Conservation (phyloP, 2,113 vertebrate species). For the Heterocephalus glaber region DNA sequence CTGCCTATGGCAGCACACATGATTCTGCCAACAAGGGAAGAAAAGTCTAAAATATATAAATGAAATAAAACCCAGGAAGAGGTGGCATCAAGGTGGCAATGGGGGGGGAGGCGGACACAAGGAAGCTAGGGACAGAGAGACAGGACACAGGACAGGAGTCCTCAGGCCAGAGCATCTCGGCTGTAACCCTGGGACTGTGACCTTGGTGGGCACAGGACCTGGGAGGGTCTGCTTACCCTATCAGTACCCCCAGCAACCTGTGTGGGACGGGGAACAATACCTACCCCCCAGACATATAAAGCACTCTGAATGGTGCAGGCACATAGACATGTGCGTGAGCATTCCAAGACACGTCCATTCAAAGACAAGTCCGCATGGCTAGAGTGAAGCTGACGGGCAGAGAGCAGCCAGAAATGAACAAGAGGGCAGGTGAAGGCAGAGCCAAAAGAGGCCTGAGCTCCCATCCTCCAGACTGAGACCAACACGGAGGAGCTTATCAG, state of each 20-base stretch:
- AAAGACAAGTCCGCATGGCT: accelerated
- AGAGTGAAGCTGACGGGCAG: neutral
- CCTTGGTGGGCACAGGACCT: accelerated
- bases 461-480: neutral
- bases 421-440: neutral
- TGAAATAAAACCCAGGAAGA: neutral
- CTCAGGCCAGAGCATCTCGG: neutral
- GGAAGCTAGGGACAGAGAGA: accelerated
- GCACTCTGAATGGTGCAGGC: neutral
- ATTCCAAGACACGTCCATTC: neutral
- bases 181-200: neutral
- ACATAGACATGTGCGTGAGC: accelerated
- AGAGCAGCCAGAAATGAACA: accelerated
- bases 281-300: accelerated
- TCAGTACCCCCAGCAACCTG: neutral
- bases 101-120: too few relatives aligned
- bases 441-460: neutral
- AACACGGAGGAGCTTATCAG: accelerated
- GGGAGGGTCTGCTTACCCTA: too few relatives aligned
- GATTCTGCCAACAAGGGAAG: accelerated
- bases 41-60: neutral
- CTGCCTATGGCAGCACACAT: accelerated
- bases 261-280: neutral
- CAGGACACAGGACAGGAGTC: neutral
- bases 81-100: neutral